phyloP scores from a whole-genome alignment of 2,113 vertebrate species.

The Elachura formosa region DNA sequence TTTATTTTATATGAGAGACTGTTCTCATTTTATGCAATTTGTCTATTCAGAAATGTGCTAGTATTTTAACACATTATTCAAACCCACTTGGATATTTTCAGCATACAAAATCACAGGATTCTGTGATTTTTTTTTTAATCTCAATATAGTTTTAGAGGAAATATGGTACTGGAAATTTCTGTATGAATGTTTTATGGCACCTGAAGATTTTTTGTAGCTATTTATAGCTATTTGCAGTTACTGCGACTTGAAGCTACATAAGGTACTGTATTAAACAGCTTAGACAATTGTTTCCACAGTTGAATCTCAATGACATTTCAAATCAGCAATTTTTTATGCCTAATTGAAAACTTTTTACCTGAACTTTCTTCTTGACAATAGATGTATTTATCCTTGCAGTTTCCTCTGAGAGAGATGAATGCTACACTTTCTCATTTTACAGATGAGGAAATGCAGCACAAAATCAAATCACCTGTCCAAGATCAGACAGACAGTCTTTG shows the following conservation, averaged over 20 bases:
- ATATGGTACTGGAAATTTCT: not conserved
- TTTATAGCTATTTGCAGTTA: not conserved
- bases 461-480: not conserved
- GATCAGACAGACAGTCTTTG: not conserved
- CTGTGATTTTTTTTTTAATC: not conserved
- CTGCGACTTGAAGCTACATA: not conserved
- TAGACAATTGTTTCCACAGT: not conserved
- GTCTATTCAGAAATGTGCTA: not conserved
- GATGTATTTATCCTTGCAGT: not conserved
- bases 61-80: not conserved
- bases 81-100: not conserved
- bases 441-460: not conserved
- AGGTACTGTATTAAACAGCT: not conserved
- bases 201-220: not conserved
- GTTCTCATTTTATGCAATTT: not conserved
- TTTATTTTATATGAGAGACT: not conserved
- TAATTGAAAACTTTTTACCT: not conserved
- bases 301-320: not conserved
- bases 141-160: not conserved
- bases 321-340: not conserved
- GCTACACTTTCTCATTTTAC: not conserved
- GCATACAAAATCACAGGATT: not conserved
- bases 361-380: not conserved
- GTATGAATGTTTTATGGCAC: not conserved
- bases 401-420: not conserved